A percentile compares a stretch with the other conserved stretches of the same genome.
Conservation (phyloP, 64 coral and sea anemone species). For the Montipora sp. region DNA sequence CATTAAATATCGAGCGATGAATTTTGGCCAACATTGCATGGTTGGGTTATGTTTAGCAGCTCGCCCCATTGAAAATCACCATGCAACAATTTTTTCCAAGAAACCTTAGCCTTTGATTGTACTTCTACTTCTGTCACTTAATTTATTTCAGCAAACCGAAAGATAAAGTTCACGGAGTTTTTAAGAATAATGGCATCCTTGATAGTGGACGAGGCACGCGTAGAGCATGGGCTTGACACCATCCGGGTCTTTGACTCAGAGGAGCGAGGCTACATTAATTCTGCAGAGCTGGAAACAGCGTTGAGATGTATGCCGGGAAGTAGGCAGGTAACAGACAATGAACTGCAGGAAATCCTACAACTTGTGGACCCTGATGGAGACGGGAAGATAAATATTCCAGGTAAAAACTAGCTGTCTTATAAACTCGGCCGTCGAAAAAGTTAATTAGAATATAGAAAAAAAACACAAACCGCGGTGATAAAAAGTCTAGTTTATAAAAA, state of each 20-base stretch:
- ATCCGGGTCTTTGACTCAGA: conserved; percentile 68
- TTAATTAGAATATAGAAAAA: no score
- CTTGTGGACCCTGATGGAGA: conserved; percentile 63
- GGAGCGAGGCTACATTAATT: conserved; percentile 65
- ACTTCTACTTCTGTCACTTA: background rate
- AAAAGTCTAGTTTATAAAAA: no score
- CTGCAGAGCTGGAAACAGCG: conserved; percentile 53
- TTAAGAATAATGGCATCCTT: conserved; percentile 67
- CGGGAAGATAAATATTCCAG: conserved; percentile 67
- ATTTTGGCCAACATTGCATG: no score
- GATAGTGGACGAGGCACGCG: conserved; percentile 53
- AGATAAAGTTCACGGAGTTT: conserved; percentile 68
- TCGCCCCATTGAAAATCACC: no score
- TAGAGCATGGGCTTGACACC: conserved; percentile 9
- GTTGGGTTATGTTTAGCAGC: no score
- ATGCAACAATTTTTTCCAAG: no score
- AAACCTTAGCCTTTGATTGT: no score
- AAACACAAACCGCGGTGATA: no score
- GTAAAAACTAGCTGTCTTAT: conserved; percentile 5
- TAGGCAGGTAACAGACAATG: conserved; percentile 41
- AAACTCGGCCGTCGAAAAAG: no score
- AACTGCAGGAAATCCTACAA: background rate
- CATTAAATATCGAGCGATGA: no score
- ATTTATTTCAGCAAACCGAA: conserved; percentile 43
- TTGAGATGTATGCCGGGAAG: conserved; percentile 74